phyloP scores from a whole-genome alignment of 2,888 invertebrate species.

The Phania funesta region DNA sequence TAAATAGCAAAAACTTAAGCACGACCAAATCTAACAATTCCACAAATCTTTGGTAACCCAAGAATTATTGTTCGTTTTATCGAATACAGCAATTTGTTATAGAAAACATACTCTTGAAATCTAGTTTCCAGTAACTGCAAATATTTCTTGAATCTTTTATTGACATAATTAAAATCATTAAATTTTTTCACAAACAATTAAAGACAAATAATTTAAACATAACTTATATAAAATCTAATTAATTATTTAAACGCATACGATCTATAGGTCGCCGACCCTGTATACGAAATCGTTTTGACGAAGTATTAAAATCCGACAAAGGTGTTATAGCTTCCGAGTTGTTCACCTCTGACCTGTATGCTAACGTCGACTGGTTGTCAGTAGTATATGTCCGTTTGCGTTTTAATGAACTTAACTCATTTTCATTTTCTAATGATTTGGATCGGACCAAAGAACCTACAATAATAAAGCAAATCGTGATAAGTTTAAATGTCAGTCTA shows the following conservation, averaged over 20 bases:
- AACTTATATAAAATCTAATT: conserved; percentile 46
- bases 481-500: not conserved
- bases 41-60: no score
- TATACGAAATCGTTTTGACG: conserved; percentile 78
- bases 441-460: conserved; percentile 75
- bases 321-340: conserved; percentile 67
- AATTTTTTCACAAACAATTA: not conserved
- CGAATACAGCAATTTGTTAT: no score
- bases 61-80: no score
- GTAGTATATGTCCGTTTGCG: conserved; percentile 76
- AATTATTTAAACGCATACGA: conserved; percentile 76
- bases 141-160: no score
- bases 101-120: no score
- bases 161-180: no score
- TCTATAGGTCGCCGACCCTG: conserved; percentile 78
- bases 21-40: no score
- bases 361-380: conserved; percentile 69
- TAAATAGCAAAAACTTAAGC: no score
- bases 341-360: conserved; percentile 48
- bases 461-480: conserved; percentile 20
- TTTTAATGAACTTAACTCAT: conserved; percentile 70
- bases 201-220: conserved; percentile 5
- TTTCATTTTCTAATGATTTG: conserved; percentile 70
- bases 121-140: no score
- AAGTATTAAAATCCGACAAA: conserved; percentile 65